Conservation (phyloP, 2,113 vertebrate species). For the Alexandromys fortis region DNA sequence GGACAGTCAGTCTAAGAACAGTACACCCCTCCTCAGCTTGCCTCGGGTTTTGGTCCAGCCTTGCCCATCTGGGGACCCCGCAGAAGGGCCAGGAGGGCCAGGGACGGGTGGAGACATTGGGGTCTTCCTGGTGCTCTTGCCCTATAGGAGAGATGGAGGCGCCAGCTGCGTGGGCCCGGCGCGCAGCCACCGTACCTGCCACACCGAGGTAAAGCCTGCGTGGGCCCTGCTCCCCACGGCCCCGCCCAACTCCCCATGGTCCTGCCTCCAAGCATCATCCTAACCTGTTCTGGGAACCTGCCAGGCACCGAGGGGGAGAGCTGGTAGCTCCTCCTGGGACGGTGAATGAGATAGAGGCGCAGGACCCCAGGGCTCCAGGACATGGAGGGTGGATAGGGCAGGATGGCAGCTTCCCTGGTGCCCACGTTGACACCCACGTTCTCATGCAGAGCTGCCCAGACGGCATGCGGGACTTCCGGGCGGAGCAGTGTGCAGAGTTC, state of each 20-base stretch:
- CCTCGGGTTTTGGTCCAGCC: no score
- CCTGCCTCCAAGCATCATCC: background rate
- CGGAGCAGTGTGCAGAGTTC: slow-evolving; percentile 94
- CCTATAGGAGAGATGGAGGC: slow-evolving; percentile 90
- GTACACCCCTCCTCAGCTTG: background rate
- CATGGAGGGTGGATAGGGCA: background rate
- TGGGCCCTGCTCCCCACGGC: no score
- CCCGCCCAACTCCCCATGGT: no score
- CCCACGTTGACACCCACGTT: background rate
- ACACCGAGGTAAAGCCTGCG: slow-evolving; percentile 88
- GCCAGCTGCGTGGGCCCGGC: slow-evolving; percentile 92
- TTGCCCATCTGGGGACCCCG: background rate
- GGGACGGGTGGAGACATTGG: background rate
- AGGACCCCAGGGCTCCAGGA: background rate
- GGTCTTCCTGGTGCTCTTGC: background rate
- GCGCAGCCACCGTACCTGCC: slow-evolving; percentile 91
- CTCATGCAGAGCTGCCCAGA: slow-evolving; percentile 91
- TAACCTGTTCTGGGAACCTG: background rate
- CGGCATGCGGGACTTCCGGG: slow-evolving; percentile 92
- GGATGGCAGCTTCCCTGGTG: background rate
- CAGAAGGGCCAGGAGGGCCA: background rate
- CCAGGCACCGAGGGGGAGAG: background rate
- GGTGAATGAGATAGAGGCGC: no score
- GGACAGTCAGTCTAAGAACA: background rate
- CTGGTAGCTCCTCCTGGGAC: background rate